phyloP scores from a whole-genome alignment of 1,140 invertebrate species.

The Asobara japonica region DNA sequence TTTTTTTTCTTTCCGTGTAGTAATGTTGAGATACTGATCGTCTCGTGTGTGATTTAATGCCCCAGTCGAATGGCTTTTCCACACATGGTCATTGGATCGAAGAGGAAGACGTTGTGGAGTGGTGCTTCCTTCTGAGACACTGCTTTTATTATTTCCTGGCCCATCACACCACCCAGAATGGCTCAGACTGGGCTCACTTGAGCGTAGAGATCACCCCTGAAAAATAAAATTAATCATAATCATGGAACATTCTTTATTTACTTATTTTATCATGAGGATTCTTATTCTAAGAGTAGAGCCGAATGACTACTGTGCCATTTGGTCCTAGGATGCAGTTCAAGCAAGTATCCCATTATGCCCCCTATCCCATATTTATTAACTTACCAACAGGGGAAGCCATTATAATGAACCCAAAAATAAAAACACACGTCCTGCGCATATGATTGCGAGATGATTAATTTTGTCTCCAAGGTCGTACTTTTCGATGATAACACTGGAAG shows the following conservation, averaged over 20 bases:
- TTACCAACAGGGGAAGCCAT: too few relatives aligned
- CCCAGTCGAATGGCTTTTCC: constrained; percentile 66
- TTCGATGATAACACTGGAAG: constrained; percentile 68
- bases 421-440: neutral
- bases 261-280: too few relatives aligned
- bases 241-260: neutral
- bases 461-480: constrained; percentile 59
- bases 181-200: constrained; percentile 91
- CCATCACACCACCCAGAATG: constrained; percentile 91
- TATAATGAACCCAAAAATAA: neutral
- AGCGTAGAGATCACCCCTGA: constrained; percentile 77
- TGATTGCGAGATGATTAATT: constrained; percentile 63
- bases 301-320: too few relatives aligned
- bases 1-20: too few relatives aligned
- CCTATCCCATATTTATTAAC: too few relatives aligned
- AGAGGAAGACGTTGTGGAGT: constrained; percentile 91
- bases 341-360: too few relatives aligned
- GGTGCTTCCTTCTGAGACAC: constrained; percentile 89
- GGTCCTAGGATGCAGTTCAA: too few relatives aligned
- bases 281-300: too few relatives aligned
- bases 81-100: constrained; percentile 84
- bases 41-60: constrained; percentile 15
- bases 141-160: constrained; percentile 96
- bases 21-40: constrained; percentile 19
- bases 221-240: constrained; percentile 43